phyloP scores from a whole-genome alignment of 2,888 invertebrate genomes.

The Scaptomyza cyrtandrae region DNA sequence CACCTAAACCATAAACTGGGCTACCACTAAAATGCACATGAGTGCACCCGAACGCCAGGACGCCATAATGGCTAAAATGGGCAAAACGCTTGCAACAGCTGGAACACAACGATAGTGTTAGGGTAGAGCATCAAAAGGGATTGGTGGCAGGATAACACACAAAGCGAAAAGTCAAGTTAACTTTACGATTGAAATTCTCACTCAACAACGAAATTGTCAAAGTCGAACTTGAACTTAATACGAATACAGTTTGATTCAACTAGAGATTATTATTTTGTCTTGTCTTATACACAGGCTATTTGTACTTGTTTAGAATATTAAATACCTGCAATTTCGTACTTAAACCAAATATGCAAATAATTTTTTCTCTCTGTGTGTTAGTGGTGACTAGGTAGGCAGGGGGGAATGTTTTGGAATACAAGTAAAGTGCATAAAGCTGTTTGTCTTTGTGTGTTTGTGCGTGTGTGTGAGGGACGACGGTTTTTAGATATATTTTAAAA shows the following conservation, averaged over 20 bases:
- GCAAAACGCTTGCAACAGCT: conserved; percentile 1
- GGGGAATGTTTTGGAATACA: conserved; percentile 14
- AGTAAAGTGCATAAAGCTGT: conserved; percentile 70
- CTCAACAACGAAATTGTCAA: no score
- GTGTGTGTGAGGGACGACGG: conserved; percentile 35
- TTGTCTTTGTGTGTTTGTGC: conserved; percentile 35
- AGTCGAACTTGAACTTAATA: no score
- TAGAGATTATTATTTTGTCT: no score
- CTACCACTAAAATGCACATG: conserved; percentile 76
- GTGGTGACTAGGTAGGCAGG: background rate
- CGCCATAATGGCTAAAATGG: conserved; percentile 20
- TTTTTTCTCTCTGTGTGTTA: background rate
- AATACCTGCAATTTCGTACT: no score
- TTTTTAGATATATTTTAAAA: conserved; percentile 73
- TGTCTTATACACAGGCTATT: no score
- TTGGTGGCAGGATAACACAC: background rate
- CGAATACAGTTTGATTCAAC: no score
- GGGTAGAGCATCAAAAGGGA: background rate
- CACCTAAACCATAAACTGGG: conserved; percentile 72
- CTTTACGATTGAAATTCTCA: no score
- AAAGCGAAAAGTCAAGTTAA: background rate
- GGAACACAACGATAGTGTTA: conserved; percentile 20
- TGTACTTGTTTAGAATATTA: no score
- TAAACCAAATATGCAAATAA: no score
- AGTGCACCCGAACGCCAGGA: conserved; percentile 49